Conservation (phyloP, 2,113 vertebrate species). For the Trochalopteron elliotii region DNA sequence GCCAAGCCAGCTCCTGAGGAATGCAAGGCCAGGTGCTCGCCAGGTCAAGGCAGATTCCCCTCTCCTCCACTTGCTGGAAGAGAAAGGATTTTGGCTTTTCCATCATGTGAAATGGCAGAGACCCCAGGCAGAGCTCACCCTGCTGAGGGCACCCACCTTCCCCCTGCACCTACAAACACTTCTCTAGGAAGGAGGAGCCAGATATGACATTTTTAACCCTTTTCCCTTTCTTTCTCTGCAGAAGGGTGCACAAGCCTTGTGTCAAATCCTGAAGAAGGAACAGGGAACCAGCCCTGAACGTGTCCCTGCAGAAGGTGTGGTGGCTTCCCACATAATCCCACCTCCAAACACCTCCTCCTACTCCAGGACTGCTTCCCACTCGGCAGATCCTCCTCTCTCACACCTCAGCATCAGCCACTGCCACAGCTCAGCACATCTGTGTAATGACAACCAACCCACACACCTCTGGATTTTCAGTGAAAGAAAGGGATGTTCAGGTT, state of each 20-base stretch:
- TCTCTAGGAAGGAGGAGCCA: not conserved
- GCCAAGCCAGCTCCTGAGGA: not conserved
- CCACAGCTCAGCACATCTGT: not conserved
- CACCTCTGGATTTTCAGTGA: not conserved
- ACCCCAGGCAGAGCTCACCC: not conserved
- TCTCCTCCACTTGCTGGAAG: not conserved
- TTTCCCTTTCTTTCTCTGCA: not conserved
- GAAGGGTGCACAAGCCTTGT: not conserved
- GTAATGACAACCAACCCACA: not conserved
- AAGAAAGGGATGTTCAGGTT: not conserved
- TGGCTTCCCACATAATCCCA: not conserved
- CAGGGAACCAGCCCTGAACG: not conserved
- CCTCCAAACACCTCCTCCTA: not conserved
- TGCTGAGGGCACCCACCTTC: not conserved
- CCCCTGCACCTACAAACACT: rapidly evolving
- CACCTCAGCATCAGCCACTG: not conserved
- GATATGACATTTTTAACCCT: not conserved
- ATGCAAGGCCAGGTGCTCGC: not conserved
- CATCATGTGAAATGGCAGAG: not conserved
- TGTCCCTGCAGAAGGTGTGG: not conserved
- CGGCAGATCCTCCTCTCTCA: not conserved
- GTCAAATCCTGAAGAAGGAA: not conserved
- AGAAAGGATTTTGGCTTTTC: not conserved
- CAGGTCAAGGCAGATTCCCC: not conserved
- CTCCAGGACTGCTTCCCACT: not conserved